These are phyloP conservation scores for Metellina segmentata DNA, from an alignment of 2,888 invertebrate species.

Conservation along the genomic window DNA sequence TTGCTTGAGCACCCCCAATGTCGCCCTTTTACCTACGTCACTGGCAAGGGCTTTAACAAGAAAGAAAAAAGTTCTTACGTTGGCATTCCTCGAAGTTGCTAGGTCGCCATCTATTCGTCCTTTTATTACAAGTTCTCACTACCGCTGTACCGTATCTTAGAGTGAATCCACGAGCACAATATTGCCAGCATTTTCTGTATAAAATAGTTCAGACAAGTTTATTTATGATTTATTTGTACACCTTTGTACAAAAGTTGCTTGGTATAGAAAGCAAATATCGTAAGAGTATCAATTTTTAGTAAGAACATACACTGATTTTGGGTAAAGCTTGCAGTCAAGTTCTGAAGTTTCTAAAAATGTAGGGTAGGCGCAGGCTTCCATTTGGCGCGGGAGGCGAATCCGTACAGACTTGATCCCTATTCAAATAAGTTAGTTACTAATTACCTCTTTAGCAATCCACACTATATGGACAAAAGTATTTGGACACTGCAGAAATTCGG, in stretches of 20 bases:
- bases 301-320: constrained; percentile 41
- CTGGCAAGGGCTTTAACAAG: no score
- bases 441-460: no score
- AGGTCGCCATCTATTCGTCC: constrained; percentile 41
- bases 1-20: no score
- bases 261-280: no score
- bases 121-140: constrained; percentile 21
- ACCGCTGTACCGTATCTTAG: constrained; percentile 18
- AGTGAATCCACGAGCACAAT: constrained; percentile 47
- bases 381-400: constrained; percentile 2
- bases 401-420: background rate
- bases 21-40: no score
- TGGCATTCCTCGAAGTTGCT: constrained; percentile 54
- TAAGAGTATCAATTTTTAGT: no score
- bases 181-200: constrained; percentile 51
- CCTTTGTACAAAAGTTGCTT: no score
- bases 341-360: constrained; percentile 34
- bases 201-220: background rate
- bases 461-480: no score
- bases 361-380: constrained; percentile 27
- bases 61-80: constrained; percentile 32
- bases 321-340: constrained; percentile 39
- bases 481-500: no score
- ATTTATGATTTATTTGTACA: no score
- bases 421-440: no score